Evolutionary conservation across 1,140 invertebrate genomes (phyloP), one percentile per base, ranked within the genome.

Genomic region (Phthorimaea operculella): DNA sequence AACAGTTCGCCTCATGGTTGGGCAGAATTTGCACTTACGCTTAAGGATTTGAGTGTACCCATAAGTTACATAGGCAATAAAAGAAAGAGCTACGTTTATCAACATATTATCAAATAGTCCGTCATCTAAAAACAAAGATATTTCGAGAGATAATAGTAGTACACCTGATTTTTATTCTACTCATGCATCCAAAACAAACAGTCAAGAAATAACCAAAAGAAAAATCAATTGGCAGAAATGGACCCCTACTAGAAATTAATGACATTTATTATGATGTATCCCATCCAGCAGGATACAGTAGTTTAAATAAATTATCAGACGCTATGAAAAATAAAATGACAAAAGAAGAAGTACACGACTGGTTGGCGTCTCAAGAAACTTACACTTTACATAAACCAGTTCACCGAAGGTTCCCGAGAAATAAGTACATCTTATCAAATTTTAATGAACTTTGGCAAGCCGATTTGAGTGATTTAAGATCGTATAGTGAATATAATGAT

Each of bases 251-350:
- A 60, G 60, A 65, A 53, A 57, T 62, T 12, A 15, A 62, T 16
- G 44, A 55, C 12, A 63, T 66, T 44, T 66, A 66, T 53, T 63
- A 63, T 55, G 60, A 66, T 55, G 44, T 51, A 14, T 66, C 60
- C 7, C 34, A 66, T 47, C 63, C 60, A 18, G 56, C 57, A 39
- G 60, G 57, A n/a, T 62, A 62, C 50, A 54, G 62, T 51, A 53
- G 56, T 56, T 7, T 58, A 14, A 44, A 60, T 49, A 60, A 60
- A 51, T 44, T 66, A 48, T 12, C 50, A 21, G 54, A 60, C 39
- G 58, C 21, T 28, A 28, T 28, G 21, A 28, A 28, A 4, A 28
- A 28, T 4, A 28, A 28, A 28, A 28, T 28, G 57, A 56, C 11
- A 39, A 58, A 51, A 59, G 33, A 63, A 18, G 51, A 68, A 39